A percentile compares a stretch with the other conserved stretches of the same genome.
These are phyloP conservation scores for Pherbina coryleti DNA, from an alignment of 2,888 invertebrate genomes.

Conservation along the genomic window DNA sequence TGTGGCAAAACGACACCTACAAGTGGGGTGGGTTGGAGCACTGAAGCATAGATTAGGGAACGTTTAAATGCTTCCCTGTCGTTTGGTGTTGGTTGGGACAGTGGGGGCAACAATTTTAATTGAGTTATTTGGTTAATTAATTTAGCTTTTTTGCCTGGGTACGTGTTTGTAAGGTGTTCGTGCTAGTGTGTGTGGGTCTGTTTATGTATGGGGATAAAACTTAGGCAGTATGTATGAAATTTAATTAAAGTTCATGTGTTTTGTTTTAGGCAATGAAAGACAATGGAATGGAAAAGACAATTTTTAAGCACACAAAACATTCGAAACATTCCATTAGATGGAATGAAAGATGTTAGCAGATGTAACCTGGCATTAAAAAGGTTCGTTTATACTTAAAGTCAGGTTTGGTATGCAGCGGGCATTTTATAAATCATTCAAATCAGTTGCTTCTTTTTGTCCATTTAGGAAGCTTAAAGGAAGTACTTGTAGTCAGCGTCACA, in stretches of 20 bases:
- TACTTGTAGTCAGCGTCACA: too few species aligned
- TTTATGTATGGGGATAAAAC: not conserved
- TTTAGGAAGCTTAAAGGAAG: too few species aligned
- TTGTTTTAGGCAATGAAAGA: not conserved
- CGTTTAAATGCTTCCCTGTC: not conserved
- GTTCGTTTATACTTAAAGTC: too few species aligned
- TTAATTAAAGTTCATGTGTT: constrained; percentile 15
- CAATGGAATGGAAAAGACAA: too few species aligned
- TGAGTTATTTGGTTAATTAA: constrained; percentile 29
- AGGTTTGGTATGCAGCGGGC: too few species aligned
- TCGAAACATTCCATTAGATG: too few species aligned
- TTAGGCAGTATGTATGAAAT: not conserved
- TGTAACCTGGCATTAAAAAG: too few species aligned
- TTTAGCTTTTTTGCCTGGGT: not conserved
- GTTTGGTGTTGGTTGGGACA: not conserved
- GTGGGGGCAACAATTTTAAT: constrained; percentile 21
- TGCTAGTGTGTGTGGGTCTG: too few species aligned
- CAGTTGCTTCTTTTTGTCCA: too few species aligned
- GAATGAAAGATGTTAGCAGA: too few species aligned
- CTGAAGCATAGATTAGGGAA: constrained; percentile 9
- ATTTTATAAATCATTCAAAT: not conserved
- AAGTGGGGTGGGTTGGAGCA: not conserved
- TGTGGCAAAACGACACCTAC: constrained; percentile 6
- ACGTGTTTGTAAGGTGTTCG: too few species aligned
- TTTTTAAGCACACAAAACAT: too few species aligned